Conservation (phyloP, 2,113 vertebrate genomes). For the Hyla sarda region DNA sequence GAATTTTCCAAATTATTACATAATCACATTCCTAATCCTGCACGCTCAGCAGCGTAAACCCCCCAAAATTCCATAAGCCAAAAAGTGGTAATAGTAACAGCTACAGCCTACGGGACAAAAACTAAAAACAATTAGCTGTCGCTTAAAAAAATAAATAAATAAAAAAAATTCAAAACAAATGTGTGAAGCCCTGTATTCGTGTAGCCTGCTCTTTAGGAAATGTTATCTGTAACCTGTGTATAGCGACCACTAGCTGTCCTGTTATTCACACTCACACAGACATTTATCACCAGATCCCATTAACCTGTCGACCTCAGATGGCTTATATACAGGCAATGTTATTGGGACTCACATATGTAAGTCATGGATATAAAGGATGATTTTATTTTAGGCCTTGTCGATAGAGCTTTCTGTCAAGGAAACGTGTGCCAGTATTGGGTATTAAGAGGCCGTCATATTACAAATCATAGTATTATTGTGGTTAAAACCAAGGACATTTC, state of each 20-base stretch:
- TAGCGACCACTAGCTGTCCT: not conserved
- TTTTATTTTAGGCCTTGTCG: not conserved
- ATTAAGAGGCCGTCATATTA: not conserved
- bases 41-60: no score
- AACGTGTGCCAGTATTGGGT: constrained; percentile 10
- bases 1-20: no score
- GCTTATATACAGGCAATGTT: not conserved
- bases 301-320: not conserved
- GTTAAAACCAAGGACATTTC: not conserved
- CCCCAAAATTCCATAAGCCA: no score
- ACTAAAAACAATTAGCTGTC: no score
- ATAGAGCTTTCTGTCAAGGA: not conserved
- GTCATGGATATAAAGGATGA: constrained; percentile 2
- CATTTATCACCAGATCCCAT: not conserved
- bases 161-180: no score
- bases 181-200: no score
- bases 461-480: not conserved
- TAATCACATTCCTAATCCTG: no score
- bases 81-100: no score
- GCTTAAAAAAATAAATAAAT: no score
- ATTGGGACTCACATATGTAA: not conserved
- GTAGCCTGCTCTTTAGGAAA: no score
- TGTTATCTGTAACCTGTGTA: not conserved
- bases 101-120: no score
- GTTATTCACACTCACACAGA: not conserved